Evolutionary conservation across 2,113 vertebrate genomes (phyloP).

Genomic region (Dendrocopos noguchii): DNA sequence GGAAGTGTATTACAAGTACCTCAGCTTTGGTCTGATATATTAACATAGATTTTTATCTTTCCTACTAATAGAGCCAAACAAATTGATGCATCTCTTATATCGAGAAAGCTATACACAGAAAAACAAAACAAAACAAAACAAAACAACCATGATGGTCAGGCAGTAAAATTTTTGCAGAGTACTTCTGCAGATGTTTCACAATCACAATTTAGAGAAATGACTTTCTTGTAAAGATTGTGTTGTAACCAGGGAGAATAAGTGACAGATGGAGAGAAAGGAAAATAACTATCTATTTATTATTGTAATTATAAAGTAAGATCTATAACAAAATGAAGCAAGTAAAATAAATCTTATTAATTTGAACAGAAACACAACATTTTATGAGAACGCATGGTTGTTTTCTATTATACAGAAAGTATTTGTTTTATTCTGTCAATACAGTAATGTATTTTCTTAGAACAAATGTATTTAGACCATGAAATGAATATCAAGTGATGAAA

Average conservation of each 20-base stretch:
- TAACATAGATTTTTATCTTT: neutral
- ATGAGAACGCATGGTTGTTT: neutral
- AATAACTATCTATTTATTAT: neutral
- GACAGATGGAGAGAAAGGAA: neutral
- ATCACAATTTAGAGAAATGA: neutral
- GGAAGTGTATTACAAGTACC: neutral
- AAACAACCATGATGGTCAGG: neutral
- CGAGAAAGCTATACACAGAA: neutral
- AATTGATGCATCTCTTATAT: rapidly evolving
- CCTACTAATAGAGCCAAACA: neutral
- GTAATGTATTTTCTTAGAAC: neutral
- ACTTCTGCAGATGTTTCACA: neutral
- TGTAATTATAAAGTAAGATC: neutral
- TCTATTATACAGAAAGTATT: neutral
- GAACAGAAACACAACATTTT: neutral
- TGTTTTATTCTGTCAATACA: neutral
- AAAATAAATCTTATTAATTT: neutral
- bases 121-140: neutral
- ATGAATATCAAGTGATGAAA: neutral
- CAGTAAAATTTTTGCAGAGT: neutral
- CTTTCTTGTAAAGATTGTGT: neutral
- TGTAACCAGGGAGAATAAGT: neutral
- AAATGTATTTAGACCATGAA: neutral
- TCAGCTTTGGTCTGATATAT: rapidly evolving
- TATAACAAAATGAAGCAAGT: neutral